Evolutionary conservation across 2,888 invertebrate genomes (phyloP), one percentile per base, ranked within the genome.

Genomic region (Desoria tigrina): DNA sequence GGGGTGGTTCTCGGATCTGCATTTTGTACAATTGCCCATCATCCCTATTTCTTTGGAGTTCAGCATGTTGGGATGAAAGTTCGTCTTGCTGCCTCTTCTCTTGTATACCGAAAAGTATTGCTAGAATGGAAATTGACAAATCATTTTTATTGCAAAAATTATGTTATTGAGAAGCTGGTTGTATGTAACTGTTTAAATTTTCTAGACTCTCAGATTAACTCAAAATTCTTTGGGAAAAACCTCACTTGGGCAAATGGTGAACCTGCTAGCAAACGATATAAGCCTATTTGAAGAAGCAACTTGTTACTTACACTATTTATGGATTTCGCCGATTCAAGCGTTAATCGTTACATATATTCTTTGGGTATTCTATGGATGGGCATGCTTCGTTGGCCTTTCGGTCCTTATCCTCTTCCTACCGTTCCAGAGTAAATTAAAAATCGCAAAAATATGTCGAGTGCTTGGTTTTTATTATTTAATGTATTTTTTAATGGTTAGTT

Each of bases 231-330:
- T 94, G 49, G 89, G 89, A 11, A 87, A 92, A 79, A 94, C 94
- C 0, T 90, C 94, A 0, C 88, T 90, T 0, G 96, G 96, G 0
- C 93, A 95, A 80, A 87, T 97, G 68, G 93, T 96, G 32, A 96
- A 96, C 80, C 85, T 97, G n/a, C 83, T 98, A 65, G 94, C 96
- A 1, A 98, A 96, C 79, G 97, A 98, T 80, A 92, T 97, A 71
- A 91, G 90, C 77, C 86, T 90, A 60, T 94, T 97, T 80, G 97
- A 98, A 79, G 86, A 93, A 78, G 90, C 91, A 14, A 86, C 93
- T 61, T 86, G 92, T 73, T 91, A 95, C 79, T 81, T 94, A 4
- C 95, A 96, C 81, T 95, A 92, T 79, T 83, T 94, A 28, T 94
- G 94, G 93, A 88, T 94, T 68, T 94, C 92, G 0, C 92, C 94